These are phyloP conservation scores for Percopsis omiscomaycus DNA, from an alignment of 2,797 vertebrate species.

Conservation along the genomic window DNA sequence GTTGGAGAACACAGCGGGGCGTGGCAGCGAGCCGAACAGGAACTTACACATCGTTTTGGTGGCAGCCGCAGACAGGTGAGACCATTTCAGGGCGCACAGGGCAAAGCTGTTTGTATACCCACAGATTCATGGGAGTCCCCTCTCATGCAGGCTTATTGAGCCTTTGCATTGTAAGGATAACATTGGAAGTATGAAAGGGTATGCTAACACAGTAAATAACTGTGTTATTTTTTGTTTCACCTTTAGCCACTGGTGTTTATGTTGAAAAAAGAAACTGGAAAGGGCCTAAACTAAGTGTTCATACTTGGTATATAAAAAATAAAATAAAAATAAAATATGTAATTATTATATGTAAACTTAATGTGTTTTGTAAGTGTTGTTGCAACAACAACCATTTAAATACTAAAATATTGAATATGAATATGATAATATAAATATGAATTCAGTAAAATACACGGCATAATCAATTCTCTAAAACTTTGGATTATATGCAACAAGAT, in stretches of 20 bases:
- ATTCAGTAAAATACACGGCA: no score
- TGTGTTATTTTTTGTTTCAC: slow-evolving; percentile 53
- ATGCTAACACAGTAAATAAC: neutral
- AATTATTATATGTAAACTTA: slow-evolving; percentile 42
- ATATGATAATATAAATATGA: no score
- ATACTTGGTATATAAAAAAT: neutral
- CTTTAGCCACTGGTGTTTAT: slow-evolving; percentile 24
- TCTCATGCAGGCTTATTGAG: slow-evolving; percentile 49
- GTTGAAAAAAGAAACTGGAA: slow-evolving; percentile 36
- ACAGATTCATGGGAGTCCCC: slow-evolving; percentile 13
- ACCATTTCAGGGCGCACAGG: slow-evolving; percentile 8
- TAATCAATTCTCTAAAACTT: no score
- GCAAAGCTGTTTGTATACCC: no score
- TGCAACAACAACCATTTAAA: no score
- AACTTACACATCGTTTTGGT: slow-evolving; percentile 30
- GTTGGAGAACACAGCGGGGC: slow-evolving; percentile 51
- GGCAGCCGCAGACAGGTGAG: slow-evolving; percentile 22
- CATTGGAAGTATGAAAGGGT: slow-evolving; percentile 30
- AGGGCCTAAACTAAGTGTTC: slow-evolving; percentile 36
- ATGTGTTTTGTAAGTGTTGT: slow-evolving; percentile 21
- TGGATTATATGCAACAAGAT: no score
- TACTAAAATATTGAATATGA: no score
- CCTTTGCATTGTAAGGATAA: slow-evolving; percentile 27
- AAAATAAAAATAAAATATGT: slow-evolving; percentile 2
- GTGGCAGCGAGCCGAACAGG: slow-evolving; percentile 38